Conservation (phyloP, 2,113 vertebrate genomes). For the Trachemys scripta region DNA sequence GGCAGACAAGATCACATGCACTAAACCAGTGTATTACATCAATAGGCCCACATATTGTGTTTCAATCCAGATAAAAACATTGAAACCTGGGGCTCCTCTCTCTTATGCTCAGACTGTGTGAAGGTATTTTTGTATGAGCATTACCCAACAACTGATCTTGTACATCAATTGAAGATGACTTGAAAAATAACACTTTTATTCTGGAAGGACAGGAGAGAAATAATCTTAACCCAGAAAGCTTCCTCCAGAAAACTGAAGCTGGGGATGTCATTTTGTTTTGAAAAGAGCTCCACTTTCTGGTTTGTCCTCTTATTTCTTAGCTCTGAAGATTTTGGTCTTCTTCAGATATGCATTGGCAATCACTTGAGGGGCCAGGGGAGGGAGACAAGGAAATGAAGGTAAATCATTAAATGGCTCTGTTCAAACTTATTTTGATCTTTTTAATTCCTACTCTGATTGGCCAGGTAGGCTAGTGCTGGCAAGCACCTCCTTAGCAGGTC, state of each 20-base stretch:
- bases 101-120: background rate
- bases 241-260: background rate
- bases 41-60: fast-evolving
- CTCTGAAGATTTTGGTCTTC: background rate
- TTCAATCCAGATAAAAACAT: fast-evolving
- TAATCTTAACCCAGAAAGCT: background rate
- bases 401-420: background rate
- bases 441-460: background rate
- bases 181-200: fast-evolving
- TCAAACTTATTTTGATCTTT: fast-evolving
- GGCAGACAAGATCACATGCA: fast-evolving
- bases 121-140: fast-evolving
- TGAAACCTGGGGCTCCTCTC: fast-evolving
- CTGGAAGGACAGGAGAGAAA: background rate
- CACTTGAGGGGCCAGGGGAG: background rate
- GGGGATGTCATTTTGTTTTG: background rate
- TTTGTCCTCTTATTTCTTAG: background rate
- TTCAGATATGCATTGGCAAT: background rate
- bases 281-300: background rate
- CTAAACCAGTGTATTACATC: fast-evolving
- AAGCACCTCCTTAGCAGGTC: fast-evolving
- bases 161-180: background rate
- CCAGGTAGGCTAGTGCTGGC: background rate
- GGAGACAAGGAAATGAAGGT: background rate
- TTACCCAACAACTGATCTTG: background rate